phyloP scores from a whole-genome alignment of 2,888 invertebrate genomes.

The Ramazzottius varieornatus region DNA sequence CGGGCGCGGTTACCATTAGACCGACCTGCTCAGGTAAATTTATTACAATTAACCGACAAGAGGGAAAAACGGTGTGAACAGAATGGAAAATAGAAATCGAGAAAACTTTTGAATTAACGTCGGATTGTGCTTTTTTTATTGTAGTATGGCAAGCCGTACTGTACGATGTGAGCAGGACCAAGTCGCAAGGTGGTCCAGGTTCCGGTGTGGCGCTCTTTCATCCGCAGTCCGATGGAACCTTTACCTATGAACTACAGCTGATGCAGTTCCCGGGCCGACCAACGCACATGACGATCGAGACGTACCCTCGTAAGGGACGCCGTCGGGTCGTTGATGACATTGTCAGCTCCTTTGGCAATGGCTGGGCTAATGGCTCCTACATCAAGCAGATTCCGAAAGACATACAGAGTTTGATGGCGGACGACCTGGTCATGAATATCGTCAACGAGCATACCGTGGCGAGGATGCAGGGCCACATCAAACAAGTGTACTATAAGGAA shows the following conservation, averaged over 20 bases:
- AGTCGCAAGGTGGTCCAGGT: neutral
- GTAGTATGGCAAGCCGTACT: conserved; percentile 5
- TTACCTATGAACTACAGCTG: neutral
- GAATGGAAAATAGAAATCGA: too few species aligned
- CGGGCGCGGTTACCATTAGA: neutral
- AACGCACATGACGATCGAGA: neutral
- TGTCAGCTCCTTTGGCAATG: neutral
- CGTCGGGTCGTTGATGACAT: neutral
- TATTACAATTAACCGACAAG: too few species aligned
- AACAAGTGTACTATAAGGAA: neutral
- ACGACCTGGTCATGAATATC: neutral
- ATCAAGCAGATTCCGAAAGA: neutral
- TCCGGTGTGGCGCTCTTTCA: neutral
- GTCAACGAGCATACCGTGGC: neutral
- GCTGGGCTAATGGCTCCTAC: neutral
- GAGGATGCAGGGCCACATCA: neutral
- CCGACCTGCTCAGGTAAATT: neutral
- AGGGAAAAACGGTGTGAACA: too few species aligned
- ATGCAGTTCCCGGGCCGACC: neutral
- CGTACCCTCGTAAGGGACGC: neutral
- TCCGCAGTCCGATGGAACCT: neutral
- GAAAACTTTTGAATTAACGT: too few species aligned
- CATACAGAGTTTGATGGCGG: neutral
- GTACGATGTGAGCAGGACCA: conserved; percentile 4
- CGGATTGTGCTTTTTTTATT: too few species aligned